Evolutionary conservation across 2,113 vertebrate species (phyloP), one percentile per base, ranked within the genome.

Genomic region (Vidua chalybeata): DNA sequence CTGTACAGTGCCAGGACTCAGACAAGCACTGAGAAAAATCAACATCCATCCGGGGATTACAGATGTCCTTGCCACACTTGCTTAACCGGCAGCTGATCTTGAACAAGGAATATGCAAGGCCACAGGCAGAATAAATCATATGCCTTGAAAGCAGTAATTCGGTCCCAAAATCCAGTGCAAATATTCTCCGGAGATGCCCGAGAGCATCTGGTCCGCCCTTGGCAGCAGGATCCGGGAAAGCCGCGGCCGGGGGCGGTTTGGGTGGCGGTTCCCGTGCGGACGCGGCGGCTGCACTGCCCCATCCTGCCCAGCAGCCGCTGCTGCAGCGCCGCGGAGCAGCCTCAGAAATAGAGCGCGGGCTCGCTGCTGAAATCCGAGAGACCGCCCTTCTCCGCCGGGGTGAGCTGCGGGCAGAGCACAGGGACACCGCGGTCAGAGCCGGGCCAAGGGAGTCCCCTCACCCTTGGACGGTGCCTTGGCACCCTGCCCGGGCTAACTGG

Each of bases 261-360:
- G 4, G 31, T 2, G 30, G 58, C 10, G 51, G 49, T 4, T 59
- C 37, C 72, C 15, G 59, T 1, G 59, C 0, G 54, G 43, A 1
- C 49, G 3, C 49, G 27, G 77, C 13, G 37, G 72, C 84, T 91
- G 96, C 89, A 75, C 66, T 78, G 94, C 41, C 84, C 8, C 4
- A 0, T 21, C 77, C 13, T 31, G 81, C 51, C 94, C 95, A 66
- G 94, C 84, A 94, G 94, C 90, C 1, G 72, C 91, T 89, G 96
- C 96, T 96, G 95, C 87, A 88, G 95, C 48, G 67, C 16, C 10
- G 59, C 5, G 4, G 52, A 63, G 51, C 86, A 20, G 84, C 61
- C 11, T 99, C 98, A 99, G 97, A 99, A 99, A 86, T 99, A 99
- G 33, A 99, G 99, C 13, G 99, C 99, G 2, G 99, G 99, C 92